These are phyloP conservation scores for Myodes glareolus DNA, from an alignment of 2,113 vertebrate species.

Conservation along the genomic window DNA sequence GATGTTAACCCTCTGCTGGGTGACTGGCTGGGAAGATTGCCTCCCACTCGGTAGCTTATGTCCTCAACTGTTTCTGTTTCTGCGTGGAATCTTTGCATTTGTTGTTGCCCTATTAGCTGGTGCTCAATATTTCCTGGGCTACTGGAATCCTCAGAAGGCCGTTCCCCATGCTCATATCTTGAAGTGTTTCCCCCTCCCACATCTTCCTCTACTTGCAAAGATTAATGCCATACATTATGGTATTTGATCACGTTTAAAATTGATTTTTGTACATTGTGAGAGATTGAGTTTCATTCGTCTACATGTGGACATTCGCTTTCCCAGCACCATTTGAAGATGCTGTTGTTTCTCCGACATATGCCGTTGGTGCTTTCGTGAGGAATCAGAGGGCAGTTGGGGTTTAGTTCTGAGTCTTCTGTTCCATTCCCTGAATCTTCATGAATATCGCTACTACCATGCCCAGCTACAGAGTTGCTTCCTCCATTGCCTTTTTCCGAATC, in stretches of 20 bases:
- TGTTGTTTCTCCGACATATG: neutral
- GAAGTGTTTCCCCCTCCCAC: neutral
- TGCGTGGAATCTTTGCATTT: neutral
- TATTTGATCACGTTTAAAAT: neutral
- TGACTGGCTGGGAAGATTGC: neutral
- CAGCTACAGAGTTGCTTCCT: neutral
- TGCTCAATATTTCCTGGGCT: neutral
- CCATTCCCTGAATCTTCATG: neutral
- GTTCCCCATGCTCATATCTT: neutral
- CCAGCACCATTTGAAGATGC: neutral
- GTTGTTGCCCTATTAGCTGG: neutral
- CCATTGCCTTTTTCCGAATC: neutral
- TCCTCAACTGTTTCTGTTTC: neutral
- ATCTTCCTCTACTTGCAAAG: neutral
- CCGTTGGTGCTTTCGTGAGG: neutral
- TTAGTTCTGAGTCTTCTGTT: neutral
- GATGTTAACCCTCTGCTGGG: neutral
- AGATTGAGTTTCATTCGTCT: neutral
- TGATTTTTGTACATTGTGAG: neutral
- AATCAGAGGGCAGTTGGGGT: neutral
- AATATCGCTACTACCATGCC: neutral
- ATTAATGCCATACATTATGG: neutral
- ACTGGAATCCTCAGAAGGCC: neutral
- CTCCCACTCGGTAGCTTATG: too few species aligned
- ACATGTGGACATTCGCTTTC: too few species aligned